Evolutionary conservation across 2,888 invertebrate genomes (phyloP).

Genomic region (Polyploca ridens): DNA sequence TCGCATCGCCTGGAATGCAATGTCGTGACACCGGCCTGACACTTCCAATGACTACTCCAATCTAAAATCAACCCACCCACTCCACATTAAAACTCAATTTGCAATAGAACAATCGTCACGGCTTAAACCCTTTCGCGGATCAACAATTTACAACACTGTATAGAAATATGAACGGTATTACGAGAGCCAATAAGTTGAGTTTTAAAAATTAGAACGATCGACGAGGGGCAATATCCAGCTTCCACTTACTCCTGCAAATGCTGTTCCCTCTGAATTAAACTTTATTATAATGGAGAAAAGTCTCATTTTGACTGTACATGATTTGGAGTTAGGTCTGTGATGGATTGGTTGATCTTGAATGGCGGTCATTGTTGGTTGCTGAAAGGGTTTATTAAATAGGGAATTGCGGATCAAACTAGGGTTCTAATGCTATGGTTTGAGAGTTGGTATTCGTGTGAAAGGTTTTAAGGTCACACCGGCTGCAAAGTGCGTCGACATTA

Average conservation of each 20-base stretch:
- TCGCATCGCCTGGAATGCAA: conserved; percentile 80
- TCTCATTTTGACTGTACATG: conserved; percentile 32
- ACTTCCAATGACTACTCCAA: conserved; percentile 36
- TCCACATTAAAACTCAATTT: conserved; percentile 24
- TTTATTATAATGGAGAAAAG: conserved; percentile 33
- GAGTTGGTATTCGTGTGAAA: conserved; percentile 43
- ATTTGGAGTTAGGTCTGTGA: conserved; percentile 46
- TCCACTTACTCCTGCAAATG: conserved; percentile 48
- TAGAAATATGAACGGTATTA: conserved; percentile 63
- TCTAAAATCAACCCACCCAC: conserved; percentile 28
- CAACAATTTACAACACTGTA: conserved; percentile 16
- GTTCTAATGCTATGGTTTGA: conserved; percentile 30
- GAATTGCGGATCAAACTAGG: conserved; percentile 30
- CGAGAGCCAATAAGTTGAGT: conserved; percentile 59
- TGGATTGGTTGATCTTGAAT: conserved; percentile 58
- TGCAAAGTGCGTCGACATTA: conserved; percentile 74
- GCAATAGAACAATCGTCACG: neutral
- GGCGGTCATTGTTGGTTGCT: conserved; percentile 52
- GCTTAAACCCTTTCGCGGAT: conserved; percentile 35
- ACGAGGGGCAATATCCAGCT: conserved; percentile 71
- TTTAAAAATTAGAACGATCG: conserved; percentile 47
- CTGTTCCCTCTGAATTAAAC: conserved; percentile 46
- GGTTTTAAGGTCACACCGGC: conserved; percentile 58
- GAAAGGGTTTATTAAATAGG: conserved; percentile 49
- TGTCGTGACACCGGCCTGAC: conserved; percentile 69